Evolutionary conservation across 2,888 invertebrate genomes (phyloP).

Genomic region (Phrixothrix hirtus): DNA sequence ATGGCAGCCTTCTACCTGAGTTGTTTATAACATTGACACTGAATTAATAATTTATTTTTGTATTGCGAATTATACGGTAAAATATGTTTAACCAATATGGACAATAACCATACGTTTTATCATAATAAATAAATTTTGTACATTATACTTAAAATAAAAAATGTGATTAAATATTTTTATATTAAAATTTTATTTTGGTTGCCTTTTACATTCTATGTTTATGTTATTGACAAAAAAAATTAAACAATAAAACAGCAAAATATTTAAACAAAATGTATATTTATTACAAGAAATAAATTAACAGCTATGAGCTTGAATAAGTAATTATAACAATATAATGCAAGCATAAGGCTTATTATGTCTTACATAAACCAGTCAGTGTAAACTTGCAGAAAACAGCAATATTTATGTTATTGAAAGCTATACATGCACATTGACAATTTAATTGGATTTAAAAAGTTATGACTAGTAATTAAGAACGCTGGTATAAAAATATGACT

Average conservation of each 20-base stretch:
- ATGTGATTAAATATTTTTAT: too few relatives aligned
- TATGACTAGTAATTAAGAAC: slow-evolving; percentile 8
- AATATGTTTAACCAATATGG: too few relatives aligned
- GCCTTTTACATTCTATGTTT: too few relatives aligned
- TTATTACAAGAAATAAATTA: slow-evolving; percentile 22
- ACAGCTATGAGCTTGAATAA: slow-evolving; percentile 12
- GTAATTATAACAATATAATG: slow-evolving; percentile 13
- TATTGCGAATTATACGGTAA: too few relatives aligned
- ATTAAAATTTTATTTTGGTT: too few relatives aligned
- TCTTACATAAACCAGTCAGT: slow-evolving; percentile 5
- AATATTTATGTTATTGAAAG: slow-evolving; percentile 4
- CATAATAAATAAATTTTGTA: too few relatives aligned
- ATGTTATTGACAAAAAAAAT: background rate
- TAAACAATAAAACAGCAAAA: too few relatives aligned
- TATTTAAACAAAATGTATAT: slow-evolving; percentile 23
- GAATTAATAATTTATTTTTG: too few relatives aligned
- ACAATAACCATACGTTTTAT: too few relatives aligned
- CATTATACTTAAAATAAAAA: background rate
- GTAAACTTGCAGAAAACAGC: slow-evolving; percentile 5
- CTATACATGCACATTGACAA: slow-evolving; percentile 3
- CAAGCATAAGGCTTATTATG: slow-evolving; percentile 8
- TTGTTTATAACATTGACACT: too few relatives aligned
- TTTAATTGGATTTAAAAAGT: background rate
- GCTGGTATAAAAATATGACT: slow-evolving; percentile 3
- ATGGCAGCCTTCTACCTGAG: too few relatives aligned